Percentiles rank a stretch among this genome's conserved stretches.
Evolutionary conservation across 2,797 vertebrate species (phyloP).

Genomic region (Odontamblyopus lacepedii): DNA sequence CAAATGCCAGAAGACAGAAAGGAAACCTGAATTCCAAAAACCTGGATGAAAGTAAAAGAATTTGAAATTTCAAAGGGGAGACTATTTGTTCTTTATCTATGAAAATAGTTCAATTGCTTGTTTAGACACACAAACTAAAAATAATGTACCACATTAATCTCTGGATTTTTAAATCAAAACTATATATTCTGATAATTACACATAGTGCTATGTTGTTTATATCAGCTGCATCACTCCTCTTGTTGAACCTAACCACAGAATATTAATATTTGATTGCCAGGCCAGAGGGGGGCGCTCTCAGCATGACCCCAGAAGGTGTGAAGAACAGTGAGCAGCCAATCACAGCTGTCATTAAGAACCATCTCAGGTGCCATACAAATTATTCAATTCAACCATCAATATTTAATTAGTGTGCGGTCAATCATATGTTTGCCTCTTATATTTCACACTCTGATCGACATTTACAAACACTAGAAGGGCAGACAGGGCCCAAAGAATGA

Average conservation of each 20-base stretch:
- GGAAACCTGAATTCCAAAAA: background rate
- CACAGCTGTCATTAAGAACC: background rate
- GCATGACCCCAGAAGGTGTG: background rate
- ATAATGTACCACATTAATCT: background rate
- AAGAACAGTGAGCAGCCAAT: slow-evolving; percentile 3
- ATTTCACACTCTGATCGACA: too few relatives aligned
- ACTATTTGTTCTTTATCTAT: background rate
- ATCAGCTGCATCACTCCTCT: background rate
- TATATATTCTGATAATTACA: too few relatives aligned
- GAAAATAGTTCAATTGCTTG: background rate
- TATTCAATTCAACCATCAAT: background rate
- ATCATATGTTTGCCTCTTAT: too few relatives aligned
- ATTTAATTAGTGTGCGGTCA: background rate
- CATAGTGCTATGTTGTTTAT: too few relatives aligned
- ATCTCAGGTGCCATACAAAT: background rate
- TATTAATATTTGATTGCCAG: slow-evolving; percentile 19
- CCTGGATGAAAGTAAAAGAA: background rate
- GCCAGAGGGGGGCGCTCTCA: slow-evolving; percentile 1
- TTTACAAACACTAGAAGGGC: too few relatives aligned
- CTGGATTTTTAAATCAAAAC: background rate
- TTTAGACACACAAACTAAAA: background rate
- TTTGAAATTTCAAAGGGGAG: too few relatives aligned
- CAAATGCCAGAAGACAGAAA: background rate
- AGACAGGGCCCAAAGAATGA: background rate
- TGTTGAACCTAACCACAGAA: background rate